Evolutionary conservation across 2,113 vertebrate genomes (phyloP).

Genomic region (Budorcas taxicolor): DNA sequence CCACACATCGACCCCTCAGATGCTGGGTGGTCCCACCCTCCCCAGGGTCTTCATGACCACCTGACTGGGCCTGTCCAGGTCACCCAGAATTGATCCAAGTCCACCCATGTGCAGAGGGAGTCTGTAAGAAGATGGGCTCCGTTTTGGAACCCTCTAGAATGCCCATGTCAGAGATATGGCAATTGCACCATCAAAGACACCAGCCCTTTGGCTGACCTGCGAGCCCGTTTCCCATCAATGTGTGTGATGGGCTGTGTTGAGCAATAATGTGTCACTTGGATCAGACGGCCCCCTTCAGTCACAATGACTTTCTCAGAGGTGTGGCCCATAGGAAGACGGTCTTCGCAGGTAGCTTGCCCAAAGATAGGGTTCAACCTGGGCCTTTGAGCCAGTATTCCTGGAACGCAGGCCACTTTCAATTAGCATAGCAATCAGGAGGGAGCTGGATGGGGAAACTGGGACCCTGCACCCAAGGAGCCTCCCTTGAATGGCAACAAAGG

Average conservation of each 20-base stretch:
- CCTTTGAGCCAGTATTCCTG: not conserved
- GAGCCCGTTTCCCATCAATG: constrained; percentile 29
- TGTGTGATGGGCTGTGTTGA: constrained; percentile 40
- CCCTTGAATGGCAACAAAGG: not conserved
- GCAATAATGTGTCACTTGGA: constrained; percentile 26
- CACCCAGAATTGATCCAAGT: not conserved
- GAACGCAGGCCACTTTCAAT: not conserved
- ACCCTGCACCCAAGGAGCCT: not conserved
- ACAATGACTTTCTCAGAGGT: constrained; percentile 40
- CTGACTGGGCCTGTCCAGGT: not conserved
- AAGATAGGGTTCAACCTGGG: not conserved
- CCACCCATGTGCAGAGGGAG: not conserved
- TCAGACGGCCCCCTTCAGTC: not conserved
- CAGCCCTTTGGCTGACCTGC: constrained; percentile 58
- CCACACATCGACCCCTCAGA: rapidly evolving
- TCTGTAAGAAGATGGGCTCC: not conserved
- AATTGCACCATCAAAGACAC: constrained; percentile 31
- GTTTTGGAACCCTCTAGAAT: not conserved
- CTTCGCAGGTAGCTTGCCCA: not conserved
- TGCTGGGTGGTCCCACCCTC: too few relatives aligned
- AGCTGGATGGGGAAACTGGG: not conserved
- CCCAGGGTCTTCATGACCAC: not conserved
- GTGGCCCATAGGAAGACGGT: not conserved
- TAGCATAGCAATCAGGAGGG: not conserved
- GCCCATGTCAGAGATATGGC: not conserved